Evolutionary conservation across 1,140 invertebrate species (phyloP).

Genomic region (Polyergus mexicanus): DNA sequence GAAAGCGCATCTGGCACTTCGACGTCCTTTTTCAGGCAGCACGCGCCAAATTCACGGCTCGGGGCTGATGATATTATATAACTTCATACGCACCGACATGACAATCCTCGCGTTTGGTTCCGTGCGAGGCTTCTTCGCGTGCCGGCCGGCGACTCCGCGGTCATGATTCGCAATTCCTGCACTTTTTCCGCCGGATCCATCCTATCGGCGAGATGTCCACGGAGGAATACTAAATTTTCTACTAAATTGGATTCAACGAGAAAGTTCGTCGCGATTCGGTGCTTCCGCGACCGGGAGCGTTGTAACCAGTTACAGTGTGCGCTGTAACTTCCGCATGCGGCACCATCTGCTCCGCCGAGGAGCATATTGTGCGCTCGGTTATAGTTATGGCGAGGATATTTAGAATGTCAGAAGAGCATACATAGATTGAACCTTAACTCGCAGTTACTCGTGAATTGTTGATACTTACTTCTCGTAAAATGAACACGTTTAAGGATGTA

Average conservation of each 20-base stretch:
- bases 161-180: slow-evolving; percentile 68
- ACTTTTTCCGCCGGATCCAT: neutral
- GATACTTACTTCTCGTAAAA: neutral
- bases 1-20: slow-evolving; percentile 38
- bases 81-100: slow-evolving; percentile 26
- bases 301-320: slow-evolving; percentile 9
- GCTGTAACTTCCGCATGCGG: slow-evolving; percentile 48
- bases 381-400: slow-evolving; percentile 38
- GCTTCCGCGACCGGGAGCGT: slow-evolving; percentile 9
- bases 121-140: slow-evolving; percentile 27
- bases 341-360: slow-evolving; percentile 5
- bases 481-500: neutral
- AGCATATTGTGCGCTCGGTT: slow-evolving; percentile 22
- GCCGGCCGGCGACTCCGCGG: slow-evolving; percentile 17
- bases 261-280: slow-evolving; percentile 51
- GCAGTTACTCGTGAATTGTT: neutral
- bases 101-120: slow-evolving; percentile 15
- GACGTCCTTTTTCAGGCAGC: neutral
- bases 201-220: neutral
- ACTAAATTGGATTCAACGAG: slow-evolving; percentile 42
- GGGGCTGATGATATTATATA: slow-evolving; percentile 13
- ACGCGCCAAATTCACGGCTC: slow-evolving; percentile 3
- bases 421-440: slow-evolving; percentile 3
- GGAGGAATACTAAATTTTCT: slow-evolving; percentile 62
- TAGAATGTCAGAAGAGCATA: slow-evolving; percentile 8